Percentiles rank a stretch among this genome's conserved stretches.
phyloP scores from a whole-genome alignment of 2,888 invertebrate genomes.

The Sialis fuliginosa region DNA sequence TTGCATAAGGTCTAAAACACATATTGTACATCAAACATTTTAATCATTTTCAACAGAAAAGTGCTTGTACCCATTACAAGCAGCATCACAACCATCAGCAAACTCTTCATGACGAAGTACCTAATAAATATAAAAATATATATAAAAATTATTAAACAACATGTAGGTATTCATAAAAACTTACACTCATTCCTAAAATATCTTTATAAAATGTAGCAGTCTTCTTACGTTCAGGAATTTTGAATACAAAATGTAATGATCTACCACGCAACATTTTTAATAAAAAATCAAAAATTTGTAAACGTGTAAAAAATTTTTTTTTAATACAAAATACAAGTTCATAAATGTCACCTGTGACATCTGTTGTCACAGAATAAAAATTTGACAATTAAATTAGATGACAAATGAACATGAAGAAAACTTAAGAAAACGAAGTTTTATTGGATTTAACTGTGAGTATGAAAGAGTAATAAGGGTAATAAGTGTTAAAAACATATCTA shows the following conservation, averaged over 20 bases:
- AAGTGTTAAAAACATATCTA: too few relatives aligned
- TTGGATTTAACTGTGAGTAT: too few relatives aligned
- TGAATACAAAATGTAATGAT: conserved; percentile 91
- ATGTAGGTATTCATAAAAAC: conserved; percentile 8
- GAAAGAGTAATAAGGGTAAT: too few relatives aligned
- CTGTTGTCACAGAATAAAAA: too few relatives aligned
- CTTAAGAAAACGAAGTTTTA: too few relatives aligned
- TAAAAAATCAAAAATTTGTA: neutral
- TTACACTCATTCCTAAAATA: conserved; percentile 88
- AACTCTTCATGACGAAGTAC: conserved; percentile 95
- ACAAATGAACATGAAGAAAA: too few relatives aligned
- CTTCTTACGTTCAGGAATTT: conserved; percentile 74
- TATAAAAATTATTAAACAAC: neutral
- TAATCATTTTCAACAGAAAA: conserved; percentile 3
- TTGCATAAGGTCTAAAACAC: conserved; percentile 74
- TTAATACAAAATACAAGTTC: too few relatives aligned
- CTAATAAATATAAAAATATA: conserved; percentile 26
- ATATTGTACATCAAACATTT: conserved; percentile 1
- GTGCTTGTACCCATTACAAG: conserved; percentile 77
- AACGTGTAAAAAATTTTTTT: too few relatives aligned
- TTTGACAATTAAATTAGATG: too few relatives aligned
- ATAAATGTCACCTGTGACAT: too few relatives aligned
- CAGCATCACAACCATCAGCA: conserved; percentile 87
- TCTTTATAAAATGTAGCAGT: conserved; percentile 79
- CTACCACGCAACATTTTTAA: conserved; percentile 34